Evolutionary conservation across 1,140 invertebrate genomes (phyloP).

Genomic region (Whitmania pigra): DNA sequence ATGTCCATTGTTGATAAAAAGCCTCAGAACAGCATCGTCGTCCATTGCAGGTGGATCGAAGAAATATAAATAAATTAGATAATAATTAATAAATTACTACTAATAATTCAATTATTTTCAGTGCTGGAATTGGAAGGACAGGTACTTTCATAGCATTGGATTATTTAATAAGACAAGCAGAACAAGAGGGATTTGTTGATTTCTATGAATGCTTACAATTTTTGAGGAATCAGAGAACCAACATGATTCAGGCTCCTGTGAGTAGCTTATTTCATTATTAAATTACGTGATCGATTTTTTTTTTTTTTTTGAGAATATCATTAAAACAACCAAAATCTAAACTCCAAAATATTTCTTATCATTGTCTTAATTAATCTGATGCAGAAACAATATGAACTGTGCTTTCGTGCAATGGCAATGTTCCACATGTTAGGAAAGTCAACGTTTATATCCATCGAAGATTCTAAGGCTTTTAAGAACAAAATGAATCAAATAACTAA

Average conservation of each 20-base stretch:
- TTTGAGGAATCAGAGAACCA: background rate
- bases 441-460: background rate
- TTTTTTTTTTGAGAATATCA: too few relatives aligned
- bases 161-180: slow-evolving; percentile 11
- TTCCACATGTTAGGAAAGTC: background rate
- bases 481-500: too few relatives aligned
- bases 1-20: background rate
- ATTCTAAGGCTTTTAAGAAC: too few relatives aligned
- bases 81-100: too few relatives aligned
- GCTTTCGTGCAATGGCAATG: background rate
- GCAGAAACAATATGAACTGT: background rate
- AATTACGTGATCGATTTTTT: too few relatives aligned
- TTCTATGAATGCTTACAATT: background rate
- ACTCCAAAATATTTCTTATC: too few relatives aligned
- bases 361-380: background rate
- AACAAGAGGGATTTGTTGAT: background rate
- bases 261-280: background rate
- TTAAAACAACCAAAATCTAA: too few relatives aligned
- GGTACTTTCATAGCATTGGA: slow-evolving; percentile 12
- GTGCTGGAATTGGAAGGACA: slow-evolving; percentile 11
- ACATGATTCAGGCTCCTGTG: slow-evolving; percentile 12
- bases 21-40: background rate
- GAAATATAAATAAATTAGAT: too few relatives aligned
- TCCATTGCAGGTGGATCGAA: background rate
- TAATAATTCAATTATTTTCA: slow-evolving; percentile 54